phyloP scores from a whole-genome alignment of 2,888 invertebrate genomes.

The Podabrus alpinus region DNA sequence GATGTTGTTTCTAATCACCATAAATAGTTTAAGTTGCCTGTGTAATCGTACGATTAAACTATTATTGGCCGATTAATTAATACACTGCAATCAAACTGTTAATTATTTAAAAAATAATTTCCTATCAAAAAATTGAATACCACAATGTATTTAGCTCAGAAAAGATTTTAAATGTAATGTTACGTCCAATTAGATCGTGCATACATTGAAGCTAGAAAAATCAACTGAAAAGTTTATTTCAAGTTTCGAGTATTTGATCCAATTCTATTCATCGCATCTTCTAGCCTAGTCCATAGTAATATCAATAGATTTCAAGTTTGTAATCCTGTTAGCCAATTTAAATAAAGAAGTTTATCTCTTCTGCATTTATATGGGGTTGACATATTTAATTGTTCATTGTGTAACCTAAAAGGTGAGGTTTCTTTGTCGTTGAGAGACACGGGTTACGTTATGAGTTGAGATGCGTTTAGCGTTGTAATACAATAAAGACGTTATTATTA shows the following conservation, averaged over 20 bases:
- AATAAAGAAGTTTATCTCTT: neutral
- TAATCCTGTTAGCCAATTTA: neutral
- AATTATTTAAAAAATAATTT: neutral
- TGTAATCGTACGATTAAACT: too few relatives aligned
- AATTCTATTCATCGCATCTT: neutral
- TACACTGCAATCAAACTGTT: too few relatives aligned
- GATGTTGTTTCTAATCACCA: too few relatives aligned
- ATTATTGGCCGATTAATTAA: too few relatives aligned
- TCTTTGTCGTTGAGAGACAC: neutral
- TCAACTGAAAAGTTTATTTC: neutral
- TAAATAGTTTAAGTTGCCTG: too few relatives aligned
- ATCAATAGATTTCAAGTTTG: neutral
- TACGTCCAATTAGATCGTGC: neutral
- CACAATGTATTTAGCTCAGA: neutral
- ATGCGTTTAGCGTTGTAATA: neutral
- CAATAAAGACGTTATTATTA: neutral
- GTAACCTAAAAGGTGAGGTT: neutral
- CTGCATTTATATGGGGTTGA: neutral
- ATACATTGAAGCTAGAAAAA: neutral
- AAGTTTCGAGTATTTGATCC: neutral
- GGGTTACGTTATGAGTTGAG: neutral
- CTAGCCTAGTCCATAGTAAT: neutral
- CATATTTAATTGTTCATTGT: neutral
- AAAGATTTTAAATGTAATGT: neutral
- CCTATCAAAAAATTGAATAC: neutral